A percentile compares a stretch with the other conserved stretches of the same genome.
Conservation (phyloP, 1,140 invertebrate species). For the Tyrophagus putrescentiae region DNA sequence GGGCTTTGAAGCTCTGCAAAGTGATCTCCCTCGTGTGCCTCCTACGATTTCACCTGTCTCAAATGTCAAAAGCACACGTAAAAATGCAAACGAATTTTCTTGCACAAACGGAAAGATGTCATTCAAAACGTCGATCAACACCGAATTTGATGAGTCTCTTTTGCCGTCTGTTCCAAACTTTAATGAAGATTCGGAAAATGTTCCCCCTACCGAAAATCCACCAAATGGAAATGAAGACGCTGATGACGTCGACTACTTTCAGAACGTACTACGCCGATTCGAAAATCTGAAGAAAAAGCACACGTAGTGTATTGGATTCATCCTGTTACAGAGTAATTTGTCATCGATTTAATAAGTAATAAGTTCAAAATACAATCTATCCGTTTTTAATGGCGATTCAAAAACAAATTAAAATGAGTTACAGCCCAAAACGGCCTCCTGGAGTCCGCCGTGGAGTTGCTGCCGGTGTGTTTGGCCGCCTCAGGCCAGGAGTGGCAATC, state of each 20-base stretch:
- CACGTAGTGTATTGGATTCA: too few relatives aligned
- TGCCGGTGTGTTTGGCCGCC: constrained; percentile 4
- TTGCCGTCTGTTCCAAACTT: not conserved
- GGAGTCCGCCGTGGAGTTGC: constrained; percentile 10
- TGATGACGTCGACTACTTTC: too few relatives aligned
- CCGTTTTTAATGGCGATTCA: too few relatives aligned
- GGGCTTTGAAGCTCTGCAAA: not conserved
- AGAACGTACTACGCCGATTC: too few relatives aligned
- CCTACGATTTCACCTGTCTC: not conserved
- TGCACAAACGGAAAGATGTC: too few relatives aligned
- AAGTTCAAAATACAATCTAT: too few relatives aligned
- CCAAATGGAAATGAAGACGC: too few relatives aligned
- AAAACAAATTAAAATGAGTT: constrained; percentile 9
- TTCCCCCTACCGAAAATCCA: too few relatives aligned
- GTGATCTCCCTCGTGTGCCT: not conserved
- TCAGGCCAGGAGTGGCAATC: constrained; percentile 17
- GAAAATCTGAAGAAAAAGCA: too few relatives aligned
- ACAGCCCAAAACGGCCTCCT: constrained; percentile 9
- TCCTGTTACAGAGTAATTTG: too few relatives aligned
- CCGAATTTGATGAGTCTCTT: not conserved
- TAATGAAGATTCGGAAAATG: too few relatives aligned
- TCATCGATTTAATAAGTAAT: too few relatives aligned
- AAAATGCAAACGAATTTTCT: not conserved
- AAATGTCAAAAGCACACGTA: not conserved
- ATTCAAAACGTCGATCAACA: not conserved